Evolutionary conservation across 2,113 vertebrate species (phyloP), one percentile per base, ranked within the genome.

Genomic region (Lophura nycthemera): DNA sequence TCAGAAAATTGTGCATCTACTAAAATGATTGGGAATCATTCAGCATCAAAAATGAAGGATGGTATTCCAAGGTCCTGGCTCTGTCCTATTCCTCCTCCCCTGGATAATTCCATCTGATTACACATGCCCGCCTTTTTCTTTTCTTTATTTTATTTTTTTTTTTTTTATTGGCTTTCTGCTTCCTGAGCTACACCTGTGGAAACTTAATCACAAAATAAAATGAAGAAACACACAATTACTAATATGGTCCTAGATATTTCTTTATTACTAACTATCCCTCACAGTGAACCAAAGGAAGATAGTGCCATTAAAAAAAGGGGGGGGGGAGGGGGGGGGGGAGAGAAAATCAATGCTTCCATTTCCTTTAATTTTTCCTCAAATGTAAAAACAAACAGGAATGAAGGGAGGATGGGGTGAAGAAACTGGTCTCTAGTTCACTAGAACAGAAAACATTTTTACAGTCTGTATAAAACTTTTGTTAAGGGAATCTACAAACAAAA

Each of bases 161-260:
- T 84, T 38, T 9, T 25, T 67, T 96, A 76, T 90, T 81, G 76
- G 92, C 83, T 95, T 94, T 85, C 54, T 84, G 24, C 43, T 77
- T 25, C 63, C 67, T 83, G 78, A 96, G 59, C 76, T 93, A 91
- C 84, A 90, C 54, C 83, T 88, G 64, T 89, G 79, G 84, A 96
- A 96, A 96, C 52, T 95, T 96, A 97, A 97, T 96, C 77, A 97
- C 93, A 96, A 97, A 95, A 91, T 82, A 89, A 94, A 93, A 94
- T 74, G 43, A 94, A 92, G 52, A 45, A 95, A 90, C 13, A 88
- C 47, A 45, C 66, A 71, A 83, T 90, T 81, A 42, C 60, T 95
- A 74, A 91, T 76, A n/a, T 38, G 79, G 40, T 95, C 47, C 77
- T 22, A 57, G 71, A 50, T 72, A 80, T 79, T 96, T 92, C 73